These are phyloP conservation scores for Esox niger DNA, from an alignment of 2,113 vertebrate species.

Conservation along the genomic window DNA sequence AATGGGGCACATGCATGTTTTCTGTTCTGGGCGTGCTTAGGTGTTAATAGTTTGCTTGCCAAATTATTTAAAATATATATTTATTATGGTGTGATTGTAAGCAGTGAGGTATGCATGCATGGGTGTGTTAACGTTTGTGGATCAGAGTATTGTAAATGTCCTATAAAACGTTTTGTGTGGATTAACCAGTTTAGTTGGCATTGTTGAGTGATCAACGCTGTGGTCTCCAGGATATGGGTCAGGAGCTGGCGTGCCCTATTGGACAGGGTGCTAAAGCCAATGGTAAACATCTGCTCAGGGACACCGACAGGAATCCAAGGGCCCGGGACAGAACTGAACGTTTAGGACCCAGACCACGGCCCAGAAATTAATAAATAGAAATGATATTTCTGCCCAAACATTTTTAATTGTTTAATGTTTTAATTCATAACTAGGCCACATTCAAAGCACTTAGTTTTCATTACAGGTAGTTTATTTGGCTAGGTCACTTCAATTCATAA, in stretches of 20 bases:
- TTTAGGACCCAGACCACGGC: too few species aligned
- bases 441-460: too few species aligned
- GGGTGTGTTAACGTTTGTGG: not conserved
- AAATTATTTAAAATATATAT: too few species aligned
- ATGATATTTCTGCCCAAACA: too few species aligned
- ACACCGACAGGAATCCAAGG: too few species aligned
- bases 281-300: not conserved
- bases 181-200: not conserved
- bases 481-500: too few species aligned
- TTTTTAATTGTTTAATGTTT: too few species aligned
- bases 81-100: too few species aligned
- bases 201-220: not conserved
- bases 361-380: too few species aligned
- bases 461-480: too few species aligned
- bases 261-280: not conserved
- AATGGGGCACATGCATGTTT: not conserved
- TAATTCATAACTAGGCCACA: too few species aligned
- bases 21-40: not conserved
- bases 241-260: slow-evolving; percentile 8
- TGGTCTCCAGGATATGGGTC: slow-evolving; percentile 5
- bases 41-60: not conserved
- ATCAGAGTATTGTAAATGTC: not conserved
- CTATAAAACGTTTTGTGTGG: not conserved
- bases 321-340: too few species aligned
- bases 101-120: not conserved